These are phyloP conservation scores for Melipona beecheii DNA, from an alignment of 2,888 invertebrate species.

Conservation along the genomic window DNA sequence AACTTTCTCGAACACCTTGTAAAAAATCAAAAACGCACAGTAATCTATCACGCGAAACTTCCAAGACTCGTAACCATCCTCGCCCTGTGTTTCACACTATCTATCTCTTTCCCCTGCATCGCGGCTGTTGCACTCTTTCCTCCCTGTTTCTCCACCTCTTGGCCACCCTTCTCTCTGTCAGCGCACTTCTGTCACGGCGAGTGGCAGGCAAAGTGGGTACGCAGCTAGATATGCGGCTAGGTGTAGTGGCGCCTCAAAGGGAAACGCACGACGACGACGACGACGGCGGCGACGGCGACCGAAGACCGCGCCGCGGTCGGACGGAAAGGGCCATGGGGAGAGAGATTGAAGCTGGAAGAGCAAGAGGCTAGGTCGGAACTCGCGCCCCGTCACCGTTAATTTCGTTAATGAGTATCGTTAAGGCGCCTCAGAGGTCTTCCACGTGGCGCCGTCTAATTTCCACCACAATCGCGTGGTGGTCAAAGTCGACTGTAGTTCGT, in stretches of 20 bases:
- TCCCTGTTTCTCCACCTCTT: neutral
- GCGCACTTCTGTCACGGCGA: constrained; percentile 69
- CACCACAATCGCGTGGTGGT: constrained; percentile 5
- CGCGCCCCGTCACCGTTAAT: constrained; percentile 45
- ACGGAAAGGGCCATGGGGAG: constrained; percentile 47
- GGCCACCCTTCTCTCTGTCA: constrained; percentile 19
- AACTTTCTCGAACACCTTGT: neutral
- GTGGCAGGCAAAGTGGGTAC: constrained; percentile 74
- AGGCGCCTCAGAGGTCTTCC: constrained; percentile 41
- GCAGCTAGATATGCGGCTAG: constrained; percentile 67
- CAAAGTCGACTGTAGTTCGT: no score
- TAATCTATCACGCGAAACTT: neutral
- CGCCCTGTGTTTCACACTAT: constrained; percentile 15
- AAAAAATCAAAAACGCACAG: neutral
- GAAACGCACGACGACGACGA: constrained; percentile 46
- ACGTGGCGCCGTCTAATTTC: constrained; percentile 45
- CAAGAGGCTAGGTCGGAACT: neutral
- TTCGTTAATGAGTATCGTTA: constrained; percentile 67
- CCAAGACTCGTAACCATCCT: neutral
- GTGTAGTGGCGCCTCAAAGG: constrained; percentile 62
- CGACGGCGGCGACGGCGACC: constrained; percentile 32
- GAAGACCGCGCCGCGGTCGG: constrained; percentile 44
- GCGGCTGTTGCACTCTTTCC: neutral
- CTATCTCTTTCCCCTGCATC: neutral
- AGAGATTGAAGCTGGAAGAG: constrained; percentile 55